Evolutionary conservation across 1,140 invertebrate genomes (phyloP), one percentile per base, ranked within the genome.

Genomic region (Thrips palmi): DNA sequence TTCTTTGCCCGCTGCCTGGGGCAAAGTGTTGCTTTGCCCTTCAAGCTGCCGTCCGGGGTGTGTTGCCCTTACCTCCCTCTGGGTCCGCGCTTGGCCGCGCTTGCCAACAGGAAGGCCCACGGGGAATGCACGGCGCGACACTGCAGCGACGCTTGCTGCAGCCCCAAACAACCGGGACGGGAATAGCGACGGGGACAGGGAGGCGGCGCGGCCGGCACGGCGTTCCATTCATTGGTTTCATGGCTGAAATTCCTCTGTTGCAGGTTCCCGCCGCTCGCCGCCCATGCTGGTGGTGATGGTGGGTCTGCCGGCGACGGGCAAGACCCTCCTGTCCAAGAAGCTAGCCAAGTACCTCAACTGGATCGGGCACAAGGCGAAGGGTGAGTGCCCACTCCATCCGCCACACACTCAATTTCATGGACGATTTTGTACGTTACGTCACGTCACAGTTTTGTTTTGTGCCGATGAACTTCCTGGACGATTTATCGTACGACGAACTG

Each of bases 271-370:
- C 2, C 73, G 73, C 50, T 77, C 75, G 46, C 68, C 70, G 10
- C 79, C 79, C 2, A 63, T 85, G 40, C 71, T 94, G 12, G 84
- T 96, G 43, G 81, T 79, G 1, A 77, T 86, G 64, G 87, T 89
- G 14, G 91, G 91, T 22, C 60, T 94, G 38, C 89, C 91, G 6
- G 89, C 86, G 2, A 63, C 83, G 18, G 84, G 81, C 32, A 96
- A 94, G 62, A 92, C 85, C 18, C 81, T 88, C 52, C 73, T 93
- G 40, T 81, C 84, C 1, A 80, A 85, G 48, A 83, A 85, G 46
- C 66, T 93, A n/a, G 68, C 74, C 29, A 63, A 85, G 30, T 85
- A 89, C 49, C 68, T 92, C 18, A 87, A 85, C 52, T 92, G 85
- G 81, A 87, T 80, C 50, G 82, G 84, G 11, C 76, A 87, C 45